Evolutionary conservation across 2,797 vertebrate genomes (phyloP).

Genomic region (Rhinella marina): DNA sequence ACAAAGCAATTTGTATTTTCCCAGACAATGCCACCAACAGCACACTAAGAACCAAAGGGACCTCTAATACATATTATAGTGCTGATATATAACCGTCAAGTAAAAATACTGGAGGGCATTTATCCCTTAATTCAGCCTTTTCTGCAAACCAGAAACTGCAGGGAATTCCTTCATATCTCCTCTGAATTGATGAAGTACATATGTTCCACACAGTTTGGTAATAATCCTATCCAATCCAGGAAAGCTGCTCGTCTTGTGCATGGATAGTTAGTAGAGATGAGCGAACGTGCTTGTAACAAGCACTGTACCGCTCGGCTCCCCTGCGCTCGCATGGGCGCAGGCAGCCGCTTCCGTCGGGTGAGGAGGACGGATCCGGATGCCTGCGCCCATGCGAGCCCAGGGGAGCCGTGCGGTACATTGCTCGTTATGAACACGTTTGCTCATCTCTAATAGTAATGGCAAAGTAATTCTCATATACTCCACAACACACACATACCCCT

Average conservation of each 20-base stretch:
- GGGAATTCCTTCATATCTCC: conserved; percentile 24
- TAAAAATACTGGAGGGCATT: neutral
- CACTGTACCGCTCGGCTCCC: too few relatives aligned
- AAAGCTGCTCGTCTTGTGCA: neutral
- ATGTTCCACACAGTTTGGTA: neutral
- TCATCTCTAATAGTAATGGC: too few relatives aligned
- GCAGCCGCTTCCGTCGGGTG: too few relatives aligned
- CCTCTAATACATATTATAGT: neutral
- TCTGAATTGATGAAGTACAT: conserved; percentile 1
- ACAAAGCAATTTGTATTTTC: neutral
- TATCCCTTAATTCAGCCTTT: neutral
- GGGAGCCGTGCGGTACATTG: too few relatives aligned
- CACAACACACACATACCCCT: too few relatives aligned
- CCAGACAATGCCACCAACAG: conserved; percentile 23
- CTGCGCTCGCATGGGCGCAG: too few relatives aligned
- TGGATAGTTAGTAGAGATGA: neutral
- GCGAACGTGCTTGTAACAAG: too few relatives aligned
- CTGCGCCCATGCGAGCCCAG: too few relatives aligned
- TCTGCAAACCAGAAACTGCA: conserved; percentile 4
- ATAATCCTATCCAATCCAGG: neutral
- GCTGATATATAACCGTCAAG: neutral
- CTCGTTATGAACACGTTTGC: too few relatives aligned
- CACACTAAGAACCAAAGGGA: conserved; percentile 31
- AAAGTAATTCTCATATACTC: too few relatives aligned
- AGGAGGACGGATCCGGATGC: too few relatives aligned